Conservation (phyloP, 1,140 invertebrate genomes). For the Trichogramma pretiosum region DNA sequence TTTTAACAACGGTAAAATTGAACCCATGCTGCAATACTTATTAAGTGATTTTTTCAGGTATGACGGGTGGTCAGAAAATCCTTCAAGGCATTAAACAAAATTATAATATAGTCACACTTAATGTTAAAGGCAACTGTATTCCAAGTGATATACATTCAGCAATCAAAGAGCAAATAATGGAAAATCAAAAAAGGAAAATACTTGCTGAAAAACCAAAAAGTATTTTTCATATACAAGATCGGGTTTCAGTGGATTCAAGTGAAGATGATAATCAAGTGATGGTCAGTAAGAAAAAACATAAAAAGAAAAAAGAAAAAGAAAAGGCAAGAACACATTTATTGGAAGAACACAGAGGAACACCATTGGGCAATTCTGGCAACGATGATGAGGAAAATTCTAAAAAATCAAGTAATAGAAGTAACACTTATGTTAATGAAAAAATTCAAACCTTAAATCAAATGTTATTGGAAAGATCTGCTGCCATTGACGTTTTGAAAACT, state of each 20-base stretch:
- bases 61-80: constrained; percentile 32
- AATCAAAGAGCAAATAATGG: constrained; percentile 27
- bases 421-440: constrained; percentile 14
- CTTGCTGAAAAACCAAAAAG: neutral
- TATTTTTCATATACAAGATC: neutral
- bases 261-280: constrained; percentile 2
- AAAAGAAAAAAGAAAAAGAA: constrained; percentile 8
- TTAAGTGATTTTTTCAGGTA: neutral
- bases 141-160: constrained; percentile 33
- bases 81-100: constrained; percentile 33
- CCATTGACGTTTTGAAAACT: constrained; percentile 27
- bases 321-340: neutral
- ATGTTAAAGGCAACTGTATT: constrained; percentile 40
- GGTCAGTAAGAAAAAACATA: constrained; percentile 2
- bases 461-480: constrained; percentile 26
- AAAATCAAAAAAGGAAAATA: constrained; percentile 24
- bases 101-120: constrained; percentile 27
- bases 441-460: constrained; percentile 30
- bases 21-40: neutral
- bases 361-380: constrained; percentile 10
- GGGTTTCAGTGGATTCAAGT: neutral
- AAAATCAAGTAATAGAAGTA: neutral
- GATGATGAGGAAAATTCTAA: neutral
- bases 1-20: neutral
- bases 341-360: constrained; percentile 4